Evolutionary conservation across 2,888 invertebrate species (phyloP).

Genomic region (Sarcophaga rosellei): DNA sequence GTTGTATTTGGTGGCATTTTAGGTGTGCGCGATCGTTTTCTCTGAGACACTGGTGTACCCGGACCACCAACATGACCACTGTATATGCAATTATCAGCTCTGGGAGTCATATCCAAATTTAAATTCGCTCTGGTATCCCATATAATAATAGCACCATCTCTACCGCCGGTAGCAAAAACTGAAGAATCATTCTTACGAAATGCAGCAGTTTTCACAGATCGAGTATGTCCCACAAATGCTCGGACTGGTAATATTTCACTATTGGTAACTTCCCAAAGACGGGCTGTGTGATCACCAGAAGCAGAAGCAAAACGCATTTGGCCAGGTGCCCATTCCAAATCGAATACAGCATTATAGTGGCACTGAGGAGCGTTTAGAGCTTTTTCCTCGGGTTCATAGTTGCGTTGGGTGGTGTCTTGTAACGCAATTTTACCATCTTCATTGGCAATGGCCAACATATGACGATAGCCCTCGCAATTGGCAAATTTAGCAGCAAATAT

Average conservation of each 20-base stretch:
- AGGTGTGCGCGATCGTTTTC: conserved; percentile 80
- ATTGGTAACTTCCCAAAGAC: conserved; percentile 88
- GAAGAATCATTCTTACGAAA: conserved; percentile 87
- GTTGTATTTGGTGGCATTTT: conserved; percentile 81
- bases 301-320: conserved; percentile 91
- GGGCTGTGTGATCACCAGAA: conserved; percentile 91
- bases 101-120: conserved; percentile 81
- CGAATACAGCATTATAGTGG: conserved; percentile 94
- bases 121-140: conserved; percentile 89
- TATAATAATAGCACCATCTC: conserved; percentile 92
- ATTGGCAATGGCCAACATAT: conserved; percentile 91
- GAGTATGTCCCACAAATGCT: conserved; percentile 88
- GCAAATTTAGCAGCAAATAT: conserved; percentile 92
- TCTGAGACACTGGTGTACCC: conserved; percentile 83
- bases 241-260: conserved; percentile 82
- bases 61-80: conserved; percentile 80
- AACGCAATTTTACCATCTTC: conserved; percentile 88
- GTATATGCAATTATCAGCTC: conserved; percentile 87
- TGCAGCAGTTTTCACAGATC: conserved; percentile 91
- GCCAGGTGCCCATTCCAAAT: conserved; percentile 91
- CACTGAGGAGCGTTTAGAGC: conserved; percentile 83
- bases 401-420: conserved; percentile 82
- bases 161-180: conserved; percentile 92
- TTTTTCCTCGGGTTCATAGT: conserved; percentile 79
- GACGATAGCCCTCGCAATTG: conserved; percentile 85